Percentiles rank a stretch among this genome's conserved stretches.
Conservation (phyloP, 2,113 vertebrate species). For the Pongo pygmaeus region DNA sequence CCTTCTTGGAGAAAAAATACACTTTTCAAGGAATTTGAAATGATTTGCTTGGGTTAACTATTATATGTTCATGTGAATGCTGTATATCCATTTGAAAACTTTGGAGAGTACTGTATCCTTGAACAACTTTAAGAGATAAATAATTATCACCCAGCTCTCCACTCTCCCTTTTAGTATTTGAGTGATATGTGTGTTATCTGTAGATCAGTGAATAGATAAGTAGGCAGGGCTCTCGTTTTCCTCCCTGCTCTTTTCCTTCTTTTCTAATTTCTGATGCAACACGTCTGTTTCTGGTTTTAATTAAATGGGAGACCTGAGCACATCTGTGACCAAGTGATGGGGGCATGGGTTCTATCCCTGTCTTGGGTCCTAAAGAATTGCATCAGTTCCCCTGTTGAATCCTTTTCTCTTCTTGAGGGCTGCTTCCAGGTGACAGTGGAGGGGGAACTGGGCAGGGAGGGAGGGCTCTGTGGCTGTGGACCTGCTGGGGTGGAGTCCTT, state of each 20-base stretch:
- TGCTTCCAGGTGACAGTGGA: not conserved
- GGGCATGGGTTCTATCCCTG: not conserved
- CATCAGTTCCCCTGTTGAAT: not conserved
- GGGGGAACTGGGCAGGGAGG: too few species aligned
- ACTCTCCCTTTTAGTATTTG: not conserved
- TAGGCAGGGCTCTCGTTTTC: not conserved
- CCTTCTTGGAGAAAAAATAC: not conserved
- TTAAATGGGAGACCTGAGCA: not conserved
- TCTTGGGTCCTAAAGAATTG: not conserved
- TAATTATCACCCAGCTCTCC: not conserved
- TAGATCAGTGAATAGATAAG: not conserved
- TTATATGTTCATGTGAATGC: not conserved
- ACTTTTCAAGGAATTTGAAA: not conserved
- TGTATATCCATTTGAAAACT: not conserved
- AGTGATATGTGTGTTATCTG: not conserved
- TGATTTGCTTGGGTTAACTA: not conserved
- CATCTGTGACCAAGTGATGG: not conserved
- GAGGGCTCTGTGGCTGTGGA: not conserved
- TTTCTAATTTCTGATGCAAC: not conserved
- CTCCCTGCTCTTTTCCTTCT: not conserved
- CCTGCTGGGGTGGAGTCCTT: not conserved
- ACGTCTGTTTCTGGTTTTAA: not conserved
- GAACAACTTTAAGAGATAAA: not conserved
- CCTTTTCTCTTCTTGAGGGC: too few species aligned
- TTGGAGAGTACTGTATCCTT: not conserved